Percentiles rank a stretch among this genome's conserved stretches.
Conservation (phyloP, 2,113 vertebrate species). For the Numida meleagris region DNA sequence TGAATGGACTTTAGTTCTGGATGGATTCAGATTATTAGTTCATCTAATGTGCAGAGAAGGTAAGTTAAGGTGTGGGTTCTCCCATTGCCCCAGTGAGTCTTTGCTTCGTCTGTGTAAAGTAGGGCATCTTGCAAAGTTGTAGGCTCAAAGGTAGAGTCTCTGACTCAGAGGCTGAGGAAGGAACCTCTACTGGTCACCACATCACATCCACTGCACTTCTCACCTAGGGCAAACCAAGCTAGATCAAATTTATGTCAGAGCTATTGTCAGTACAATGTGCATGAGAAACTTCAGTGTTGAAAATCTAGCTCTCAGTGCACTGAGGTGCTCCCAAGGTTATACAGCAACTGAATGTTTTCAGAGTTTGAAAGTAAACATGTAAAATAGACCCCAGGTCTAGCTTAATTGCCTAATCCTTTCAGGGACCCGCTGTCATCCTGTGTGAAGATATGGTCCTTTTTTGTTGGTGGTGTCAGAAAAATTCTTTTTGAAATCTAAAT, state of each 20-base stretch:
- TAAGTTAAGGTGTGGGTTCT: background rate
- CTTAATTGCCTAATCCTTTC: background rate
- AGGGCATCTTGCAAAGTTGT: background rate
- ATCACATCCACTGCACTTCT: background rate
- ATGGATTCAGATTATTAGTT: background rate
- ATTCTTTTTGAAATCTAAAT: background rate
- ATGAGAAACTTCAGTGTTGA: background rate
- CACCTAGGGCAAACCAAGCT: background rate
- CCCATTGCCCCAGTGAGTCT: background rate
- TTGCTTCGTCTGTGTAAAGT: background rate
- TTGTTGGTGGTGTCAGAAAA: background rate
- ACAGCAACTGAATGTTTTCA: background rate
- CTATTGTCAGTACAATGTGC: background rate
- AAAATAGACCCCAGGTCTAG: background rate
- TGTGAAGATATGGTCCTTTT: background rate
- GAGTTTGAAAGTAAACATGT: background rate
- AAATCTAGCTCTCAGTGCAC: background rate
- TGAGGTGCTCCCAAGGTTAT: background rate
- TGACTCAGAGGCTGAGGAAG: background rate
- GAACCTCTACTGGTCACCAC: background rate
- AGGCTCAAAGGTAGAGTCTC: background rate
- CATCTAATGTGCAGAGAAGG: background rate
- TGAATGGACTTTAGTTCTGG: background rate
- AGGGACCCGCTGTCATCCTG: background rate
- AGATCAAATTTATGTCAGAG: background rate